These are phyloP conservation scores for Caradrina kadenii DNA, from an alignment of 2,888 invertebrate species.

Conservation along the genomic window DNA sequence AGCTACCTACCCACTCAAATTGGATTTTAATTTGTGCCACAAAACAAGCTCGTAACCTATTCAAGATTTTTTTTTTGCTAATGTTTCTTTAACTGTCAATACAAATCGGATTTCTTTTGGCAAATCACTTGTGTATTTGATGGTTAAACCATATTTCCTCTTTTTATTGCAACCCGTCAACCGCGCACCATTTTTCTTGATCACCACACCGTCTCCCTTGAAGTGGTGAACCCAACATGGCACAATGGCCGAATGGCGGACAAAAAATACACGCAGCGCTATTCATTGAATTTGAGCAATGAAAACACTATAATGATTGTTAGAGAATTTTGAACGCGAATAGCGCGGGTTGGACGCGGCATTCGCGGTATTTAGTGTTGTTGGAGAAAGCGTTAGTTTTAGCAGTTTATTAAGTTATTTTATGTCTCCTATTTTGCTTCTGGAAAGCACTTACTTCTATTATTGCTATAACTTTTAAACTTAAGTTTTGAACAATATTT, in stretches of 20 bases:
- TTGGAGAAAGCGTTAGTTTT: not conserved
- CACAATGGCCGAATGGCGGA: slow-evolving; percentile 74
- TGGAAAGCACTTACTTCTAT: too few species aligned
- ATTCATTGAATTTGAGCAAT: slow-evolving; percentile 84
- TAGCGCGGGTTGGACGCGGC: slow-evolving; percentile 68
- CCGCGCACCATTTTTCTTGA: slow-evolving; percentile 79
- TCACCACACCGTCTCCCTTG: slow-evolving; percentile 84
- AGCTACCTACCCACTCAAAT: slow-evolving; percentile 24
- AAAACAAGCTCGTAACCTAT: slow-evolving; percentile 37
- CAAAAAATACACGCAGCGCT: slow-evolving; percentile 87
- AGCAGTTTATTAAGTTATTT: not conserved
- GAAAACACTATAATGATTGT: slow-evolving; percentile 87
- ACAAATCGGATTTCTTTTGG: slow-evolving; percentile 68
- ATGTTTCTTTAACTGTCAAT: slow-evolving; percentile 54
- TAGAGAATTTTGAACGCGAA: slow-evolving; percentile 59
- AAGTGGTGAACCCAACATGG: slow-evolving; percentile 78
- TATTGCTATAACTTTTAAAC: too few species aligned
- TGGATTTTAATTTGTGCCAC: slow-evolving; percentile 45
- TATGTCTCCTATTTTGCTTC: not conserved
- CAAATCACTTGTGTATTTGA: slow-evolving; percentile 62
- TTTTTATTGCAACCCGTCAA: slow-evolving; percentile 74
- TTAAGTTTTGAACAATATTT: too few species aligned
- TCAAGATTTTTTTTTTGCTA: slow-evolving; percentile 51
- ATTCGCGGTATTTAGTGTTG: slow-evolving; percentile 21
- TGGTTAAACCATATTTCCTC: slow-evolving; percentile 81